Percentiles rank a stretch among this genome's conserved stretches.
Evolutionary conservation across 2,797 vertebrate genomes (phyloP).

Genomic region (Fundulus diaphanus): DNA sequence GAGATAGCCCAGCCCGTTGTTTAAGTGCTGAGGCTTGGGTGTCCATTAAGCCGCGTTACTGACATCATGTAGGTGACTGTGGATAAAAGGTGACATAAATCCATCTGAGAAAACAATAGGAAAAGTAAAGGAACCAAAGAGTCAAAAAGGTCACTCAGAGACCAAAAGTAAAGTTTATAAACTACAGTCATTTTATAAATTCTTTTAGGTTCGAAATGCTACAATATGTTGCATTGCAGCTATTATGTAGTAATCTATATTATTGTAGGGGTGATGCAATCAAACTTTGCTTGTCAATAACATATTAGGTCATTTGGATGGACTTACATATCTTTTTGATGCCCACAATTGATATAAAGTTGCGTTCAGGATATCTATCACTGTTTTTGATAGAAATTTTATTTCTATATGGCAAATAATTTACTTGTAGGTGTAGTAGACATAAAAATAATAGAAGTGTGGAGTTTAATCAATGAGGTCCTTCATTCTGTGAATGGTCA

Average conservation of each 20-base stretch:
- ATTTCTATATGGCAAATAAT: not conserved
- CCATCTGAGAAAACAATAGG: slow-evolving; percentile 44
- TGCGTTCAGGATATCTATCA: not conserved
- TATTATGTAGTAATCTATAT: not conserved
- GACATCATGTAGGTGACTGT: slow-evolving; percentile 52
- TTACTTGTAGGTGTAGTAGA: not conserved
- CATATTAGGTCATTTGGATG: not conserved
- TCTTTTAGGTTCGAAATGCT: slow-evolving; percentile 7
- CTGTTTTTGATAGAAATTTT: not conserved
- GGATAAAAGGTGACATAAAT: slow-evolving; percentile 56
- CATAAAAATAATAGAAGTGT: not conserved
- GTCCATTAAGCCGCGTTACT: slow-evolving; percentile 52
- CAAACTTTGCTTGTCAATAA: slow-evolving; percentile 3
- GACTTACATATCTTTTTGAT: not conserved
- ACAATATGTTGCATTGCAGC: not conserved
- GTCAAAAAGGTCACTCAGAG: slow-evolving; percentile 23
- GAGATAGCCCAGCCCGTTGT: slow-evolving; percentile 37
- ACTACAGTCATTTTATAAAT: slow-evolving; percentile 7
- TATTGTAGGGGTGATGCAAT: not conserved
- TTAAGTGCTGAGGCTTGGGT: slow-evolving; percentile 55
- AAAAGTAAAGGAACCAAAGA: slow-evolving; percentile 24
- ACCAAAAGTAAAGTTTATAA: slow-evolving; percentile 9
- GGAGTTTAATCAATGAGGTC: not conserved
- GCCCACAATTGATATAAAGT: not conserved
- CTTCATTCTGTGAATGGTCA: not conserved